A percentile compares a stretch with the other conserved stretches of the same genome.
Evolutionary conservation across 1,140 invertebrate species (phyloP).

Genomic region (Chironomus tepperi): DNA sequence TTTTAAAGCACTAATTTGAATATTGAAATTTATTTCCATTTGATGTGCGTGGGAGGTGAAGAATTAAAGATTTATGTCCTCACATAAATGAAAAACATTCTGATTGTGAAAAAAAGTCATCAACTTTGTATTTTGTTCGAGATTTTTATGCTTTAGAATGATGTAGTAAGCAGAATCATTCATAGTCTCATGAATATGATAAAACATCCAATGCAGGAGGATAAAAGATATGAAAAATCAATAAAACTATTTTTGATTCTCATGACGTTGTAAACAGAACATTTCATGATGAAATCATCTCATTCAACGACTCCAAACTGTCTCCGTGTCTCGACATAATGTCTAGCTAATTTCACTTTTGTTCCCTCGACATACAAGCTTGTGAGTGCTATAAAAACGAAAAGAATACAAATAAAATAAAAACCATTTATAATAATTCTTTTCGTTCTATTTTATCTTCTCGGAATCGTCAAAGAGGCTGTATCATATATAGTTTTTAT

Average conservation of each 20-base stretch:
- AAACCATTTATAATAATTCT: neutral
- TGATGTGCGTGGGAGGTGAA: neutral
- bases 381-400: too few relatives aligned
- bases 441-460: neutral
- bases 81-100: neutral
- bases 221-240: neutral
- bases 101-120: neutral
- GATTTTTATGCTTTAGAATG: too few relatives aligned
- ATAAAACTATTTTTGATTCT: constrained; percentile 4
- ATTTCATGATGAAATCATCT: neutral
- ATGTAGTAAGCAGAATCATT: too few relatives aligned
- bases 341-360: constrained; percentile 9
- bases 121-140: neutral
- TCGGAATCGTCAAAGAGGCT: neutral
- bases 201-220: neutral
- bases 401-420: neutral
- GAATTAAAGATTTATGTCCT: neutral
- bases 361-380: too few relatives aligned
- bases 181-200: neutral
- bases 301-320: neutral
- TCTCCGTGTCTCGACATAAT: neutral
- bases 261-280: neutral
- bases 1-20: neutral
- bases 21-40: constrained; percentile 3
- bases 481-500: neutral